Evolutionary conservation across 2,113 vertebrate species (phyloP), one percentile per base, ranked within the genome.

Genomic region (Euleptes europaea): DNA sequence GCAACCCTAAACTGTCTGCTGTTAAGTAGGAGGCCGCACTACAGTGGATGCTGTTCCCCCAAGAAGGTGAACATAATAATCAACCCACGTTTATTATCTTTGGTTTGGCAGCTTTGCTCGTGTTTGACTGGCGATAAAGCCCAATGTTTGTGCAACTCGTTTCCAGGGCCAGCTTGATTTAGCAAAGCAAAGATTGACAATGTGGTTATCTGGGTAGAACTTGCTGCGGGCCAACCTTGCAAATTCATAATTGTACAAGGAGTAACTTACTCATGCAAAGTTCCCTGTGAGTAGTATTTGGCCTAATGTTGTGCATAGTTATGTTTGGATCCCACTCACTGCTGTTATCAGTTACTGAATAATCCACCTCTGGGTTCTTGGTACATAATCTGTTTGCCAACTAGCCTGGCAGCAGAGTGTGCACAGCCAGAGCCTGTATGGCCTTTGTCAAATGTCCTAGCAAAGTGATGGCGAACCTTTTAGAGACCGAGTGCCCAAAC

Each of bases 101-200:
- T 93, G 79, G 86, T 89, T 95, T 95, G 93, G 94, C 88, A 93
- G 82, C 31, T 81, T 35, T 65, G 4, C 0, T 42, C 91, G n/a
- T 93, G 51, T 90, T 94, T 88, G 88, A 94, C 74, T 87, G 94
- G 65, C 85, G 92, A 93, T 94, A 93, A 90, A 82, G 84, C 85
- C 83, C 82, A 91, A 84, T 93, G 85, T 94, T 95, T 93, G 90
- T 89, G 38, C 84, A 91, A 28, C 76, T 88, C 57, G 70, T 57
- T 87, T 93, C 92, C 85, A 87, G 78, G 42, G 10, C 73, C 84
- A 28, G 21, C 76, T 80, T 83, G 87, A 90, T 89, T 94, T 42
- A 78, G 73, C 73, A 73, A 81, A 88, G n/a, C 78, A 80, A 83
- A 92, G 35, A 78, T 87, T 72, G n/a, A 87, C 35, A 14, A 10